Evolutionary conservation across 2,113 vertebrate genomes (phyloP).

Genomic region (Dendropsophus ebraccatus): DNA sequence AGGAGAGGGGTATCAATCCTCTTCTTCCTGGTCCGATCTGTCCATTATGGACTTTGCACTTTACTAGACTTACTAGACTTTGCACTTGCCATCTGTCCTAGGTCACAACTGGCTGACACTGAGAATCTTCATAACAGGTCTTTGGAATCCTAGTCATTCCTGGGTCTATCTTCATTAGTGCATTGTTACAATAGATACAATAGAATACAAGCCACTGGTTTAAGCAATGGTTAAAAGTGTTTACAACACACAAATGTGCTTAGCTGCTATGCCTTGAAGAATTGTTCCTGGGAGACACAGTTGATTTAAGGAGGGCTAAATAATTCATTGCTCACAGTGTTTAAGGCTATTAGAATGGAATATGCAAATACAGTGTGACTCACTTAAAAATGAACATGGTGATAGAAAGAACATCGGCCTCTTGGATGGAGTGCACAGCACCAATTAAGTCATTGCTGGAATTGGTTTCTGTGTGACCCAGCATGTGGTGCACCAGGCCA

Average conservation of each 20-base stretch:
- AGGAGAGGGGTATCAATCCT: no score
- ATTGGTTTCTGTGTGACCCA: neutral
- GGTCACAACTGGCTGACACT: neutral
- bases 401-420: conserved; percentile 62
- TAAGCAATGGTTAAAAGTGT: conserved; percentile 38
- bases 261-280: conserved; percentile 42
- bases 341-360: conserved; percentile 50
- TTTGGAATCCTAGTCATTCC: neutral
- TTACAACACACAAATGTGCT: conserved; percentile 12
- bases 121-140: neutral
- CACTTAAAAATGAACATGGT: conserved; percentile 50
- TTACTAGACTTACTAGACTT: no score
- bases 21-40: no score
- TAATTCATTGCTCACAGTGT: conserved; percentile 63
- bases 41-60: no score
- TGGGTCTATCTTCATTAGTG: neutral
- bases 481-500: conserved; percentile 26
- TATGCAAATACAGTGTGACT: conserved; percentile 40
- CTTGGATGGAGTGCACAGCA: conserved; percentile 62
- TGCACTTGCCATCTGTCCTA: neutral
- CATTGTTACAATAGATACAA: neutral
- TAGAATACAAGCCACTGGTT: neutral
- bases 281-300: conserved; percentile 45
- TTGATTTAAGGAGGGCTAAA: conserved; percentile 62
- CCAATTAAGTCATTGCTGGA: conserved; percentile 59